Base-by-base conservation (phyloP, 2,113 vertebrate species). In the Hippocampus barbouri region DNA sequence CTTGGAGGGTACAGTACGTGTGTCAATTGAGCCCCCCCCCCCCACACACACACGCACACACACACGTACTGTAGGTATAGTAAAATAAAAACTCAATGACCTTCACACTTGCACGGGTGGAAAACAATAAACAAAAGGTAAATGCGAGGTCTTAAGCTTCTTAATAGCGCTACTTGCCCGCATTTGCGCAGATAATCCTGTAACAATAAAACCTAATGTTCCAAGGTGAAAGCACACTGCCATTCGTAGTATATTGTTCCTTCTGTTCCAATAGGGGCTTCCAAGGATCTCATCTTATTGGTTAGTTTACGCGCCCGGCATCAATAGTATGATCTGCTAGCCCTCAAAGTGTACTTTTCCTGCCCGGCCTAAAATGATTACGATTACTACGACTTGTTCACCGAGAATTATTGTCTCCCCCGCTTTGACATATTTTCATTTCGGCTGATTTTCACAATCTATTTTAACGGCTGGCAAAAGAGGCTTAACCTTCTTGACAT, bases 151-250 rank as follows among this genome's bases (percentile, higher is more conserved):
- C 70, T 73, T 76, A 78, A 71, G 23, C 66, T 47, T 47, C 73
- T 63, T 76, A 68, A 69, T 76, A 30, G 69, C 9, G n/a, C 66
- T 30, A 47, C 66, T 71, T 72, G 27, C 68, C 67, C 49, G 65
- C 30, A n/a, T 82, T 74, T 77, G 30, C 66, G 68, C 76, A 66
- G 73, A 63, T 82, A 77, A 84, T 86, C 62, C 75, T 40, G 72
- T 70, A 80, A 53, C 70, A 73, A 60, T 80, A 73, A 80, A 83
- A 77, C 15, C 0, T 69, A 69, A 71, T 66, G 76, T 70, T 79
- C 67, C 70, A 78, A 79, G 66, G 70, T 71, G 45, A 62, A 43
- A 70, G 69, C 47, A 56, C 47, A 63, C 82, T 80, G 69, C 68
- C 40, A 77, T 73, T 76, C 64, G 30, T 9, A 73, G 68, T 70